Conservation (phyloP, 2,888 invertebrate genomes). For the Drosophila atroscutellata region DNA sequence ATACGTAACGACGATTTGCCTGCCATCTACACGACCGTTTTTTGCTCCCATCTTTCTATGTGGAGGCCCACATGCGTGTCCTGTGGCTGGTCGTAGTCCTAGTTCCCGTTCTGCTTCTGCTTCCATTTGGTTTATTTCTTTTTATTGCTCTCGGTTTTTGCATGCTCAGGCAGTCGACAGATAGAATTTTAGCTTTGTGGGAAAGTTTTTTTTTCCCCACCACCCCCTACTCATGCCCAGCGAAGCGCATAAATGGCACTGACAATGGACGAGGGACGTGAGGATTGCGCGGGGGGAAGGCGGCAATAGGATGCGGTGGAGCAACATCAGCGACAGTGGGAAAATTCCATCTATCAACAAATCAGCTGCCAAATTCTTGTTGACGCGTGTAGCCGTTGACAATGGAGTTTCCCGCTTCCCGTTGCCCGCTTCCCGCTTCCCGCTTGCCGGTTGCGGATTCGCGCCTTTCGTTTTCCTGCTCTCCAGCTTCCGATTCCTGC, state of each 20-base stretch:
- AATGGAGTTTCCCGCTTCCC: slow-evolving; percentile 35
- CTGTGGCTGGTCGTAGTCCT: slow-evolving; percentile 41
- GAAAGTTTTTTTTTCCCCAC: slow-evolving; percentile 68
- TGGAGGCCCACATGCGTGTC: slow-evolving; percentile 56
- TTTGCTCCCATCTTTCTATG: slow-evolving; percentile 19
- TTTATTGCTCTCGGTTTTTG: slow-evolving; percentile 58
- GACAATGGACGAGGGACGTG: slow-evolving; percentile 65
- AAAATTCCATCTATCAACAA: slow-evolving; percentile 79
- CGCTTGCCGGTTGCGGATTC: not conserved
- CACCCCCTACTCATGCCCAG: slow-evolving; percentile 40
- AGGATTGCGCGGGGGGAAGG: not conserved
- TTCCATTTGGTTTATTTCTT: slow-evolving; percentile 43
- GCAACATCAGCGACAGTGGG: slow-evolving; percentile 37
- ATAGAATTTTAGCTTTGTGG: slow-evolving; percentile 77
- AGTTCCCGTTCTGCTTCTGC: slow-evolving; percentile 34
- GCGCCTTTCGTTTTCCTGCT: slow-evolving; percentile 9
- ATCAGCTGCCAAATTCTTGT: slow-evolving; percentile 79
- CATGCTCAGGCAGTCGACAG: slow-evolving; percentile 72
- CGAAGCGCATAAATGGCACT: slow-evolving; percentile 76
- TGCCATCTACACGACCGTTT: slow-evolving; percentile 52
- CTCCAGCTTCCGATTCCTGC: slow-evolving; percentile 47
- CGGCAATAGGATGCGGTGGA: slow-evolving; percentile 6
- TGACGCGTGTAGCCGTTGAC: slow-evolving; percentile 80
- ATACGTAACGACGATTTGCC: slow-evolving; percentile 76
- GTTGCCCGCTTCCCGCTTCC: not conserved